Evolutionary conservation across 2,888 invertebrate genomes (phyloP).

Genomic region (Pegoplata infirma): DNA sequence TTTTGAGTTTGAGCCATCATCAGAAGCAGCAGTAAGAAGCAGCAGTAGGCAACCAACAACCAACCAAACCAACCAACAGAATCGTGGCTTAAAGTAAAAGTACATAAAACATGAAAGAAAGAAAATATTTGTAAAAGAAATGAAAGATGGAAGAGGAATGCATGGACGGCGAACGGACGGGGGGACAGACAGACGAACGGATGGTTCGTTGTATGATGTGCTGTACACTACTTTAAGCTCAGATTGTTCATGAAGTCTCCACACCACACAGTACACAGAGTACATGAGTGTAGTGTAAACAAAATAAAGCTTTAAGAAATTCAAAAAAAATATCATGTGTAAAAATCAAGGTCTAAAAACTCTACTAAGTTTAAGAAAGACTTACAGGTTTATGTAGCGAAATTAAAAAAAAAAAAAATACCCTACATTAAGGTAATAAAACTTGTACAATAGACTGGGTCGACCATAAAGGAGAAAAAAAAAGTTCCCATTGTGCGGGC

Average conservation of each 20-base stretch:
- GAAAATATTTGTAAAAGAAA: constrained; percentile 36
- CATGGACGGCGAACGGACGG: too few relatives aligned
- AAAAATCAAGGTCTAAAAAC: constrained; percentile 6
- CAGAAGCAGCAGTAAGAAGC: constrained; percentile 19
- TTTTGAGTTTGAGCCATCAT: constrained; percentile 22
- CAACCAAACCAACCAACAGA: too few relatives aligned
- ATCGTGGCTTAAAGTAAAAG: constrained; percentile 57
- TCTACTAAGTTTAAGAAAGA: background rate
- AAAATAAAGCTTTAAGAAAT: background rate
- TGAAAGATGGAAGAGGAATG: too few relatives aligned
- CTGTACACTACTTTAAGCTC: background rate
- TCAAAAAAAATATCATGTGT: background rate
- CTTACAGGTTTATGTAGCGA: background rate
- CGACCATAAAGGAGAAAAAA: too few relatives aligned
- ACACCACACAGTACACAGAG: background rate
- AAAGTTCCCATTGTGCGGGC: too few relatives aligned
- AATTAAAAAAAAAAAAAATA: too few relatives aligned
- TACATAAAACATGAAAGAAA: constrained; percentile 35
- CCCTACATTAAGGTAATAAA: too few relatives aligned
- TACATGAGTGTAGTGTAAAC: background rate
- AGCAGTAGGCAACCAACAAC: too few relatives aligned
- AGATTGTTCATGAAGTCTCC: constrained; percentile 22
- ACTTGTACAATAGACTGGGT: too few relatives aligned
- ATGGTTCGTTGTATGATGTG: background rate
- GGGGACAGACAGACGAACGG: too few relatives aligned